These are phyloP conservation scores for Phaedon cochleariae DNA, from an alignment of 2,888 invertebrate species.

Conservation along the genomic window DNA sequence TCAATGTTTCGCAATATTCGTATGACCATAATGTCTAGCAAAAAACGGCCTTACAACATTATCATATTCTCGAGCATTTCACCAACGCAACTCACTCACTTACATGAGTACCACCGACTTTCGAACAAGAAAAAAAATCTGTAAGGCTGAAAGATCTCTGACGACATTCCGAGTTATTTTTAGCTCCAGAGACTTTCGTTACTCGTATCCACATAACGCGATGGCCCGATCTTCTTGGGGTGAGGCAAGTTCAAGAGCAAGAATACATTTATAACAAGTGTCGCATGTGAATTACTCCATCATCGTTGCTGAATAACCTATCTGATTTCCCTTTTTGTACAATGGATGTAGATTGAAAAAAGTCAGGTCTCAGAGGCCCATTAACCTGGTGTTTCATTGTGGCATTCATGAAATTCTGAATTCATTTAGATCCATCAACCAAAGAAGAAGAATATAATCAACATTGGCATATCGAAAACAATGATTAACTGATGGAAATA, in stretches of 20 bases:
- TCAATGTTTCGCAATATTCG: not conserved
- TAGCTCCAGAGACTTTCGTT: not conserved
- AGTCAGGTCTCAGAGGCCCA: too few relatives aligned
- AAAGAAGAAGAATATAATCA: too few relatives aligned
- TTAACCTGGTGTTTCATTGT: too few relatives aligned
- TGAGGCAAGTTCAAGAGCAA: slow-evolving; percentile 3
- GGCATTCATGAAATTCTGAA: too few relatives aligned
- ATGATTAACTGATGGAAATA: too few relatives aligned
- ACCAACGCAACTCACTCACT: not conserved
- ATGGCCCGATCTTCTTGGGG: not conserved
- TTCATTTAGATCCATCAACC: too few relatives aligned
- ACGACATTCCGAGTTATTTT: slow-evolving; percentile 14
- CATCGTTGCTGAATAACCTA: too few relatives aligned
- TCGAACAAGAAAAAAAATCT: slow-evolving; percentile 2
- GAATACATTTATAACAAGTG: not conserved
- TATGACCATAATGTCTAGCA: not conserved
- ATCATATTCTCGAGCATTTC: not conserved
- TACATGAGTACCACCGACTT: not conserved
- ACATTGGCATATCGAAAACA: too few relatives aligned
- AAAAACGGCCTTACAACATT: not conserved
- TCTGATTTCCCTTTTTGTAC: too few relatives aligned
- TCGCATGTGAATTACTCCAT: not conserved
- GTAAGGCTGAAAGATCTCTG: not conserved
- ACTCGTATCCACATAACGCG: not conserved
- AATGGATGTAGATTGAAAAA: too few relatives aligned